These are phyloP conservation scores for Rotaria sp. DNA, from an alignment of 2,888 invertebrate species.

Conservation along the genomic window DNA sequence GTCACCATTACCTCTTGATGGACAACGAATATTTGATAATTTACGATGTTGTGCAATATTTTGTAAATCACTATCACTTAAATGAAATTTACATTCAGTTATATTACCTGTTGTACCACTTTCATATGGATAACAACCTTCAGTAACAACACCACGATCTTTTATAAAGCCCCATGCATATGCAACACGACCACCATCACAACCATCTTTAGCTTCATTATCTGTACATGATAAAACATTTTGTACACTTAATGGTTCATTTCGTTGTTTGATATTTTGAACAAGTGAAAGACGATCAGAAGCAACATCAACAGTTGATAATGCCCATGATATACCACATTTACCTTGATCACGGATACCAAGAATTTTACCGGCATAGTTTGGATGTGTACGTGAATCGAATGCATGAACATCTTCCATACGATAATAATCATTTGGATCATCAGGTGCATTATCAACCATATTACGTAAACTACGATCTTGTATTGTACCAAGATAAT, in stretches of 20 bases:
- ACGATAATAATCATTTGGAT: slow-evolving; percentile 12
- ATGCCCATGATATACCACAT: slow-evolving; percentile 40
- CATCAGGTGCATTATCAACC: slow-evolving; percentile 25
- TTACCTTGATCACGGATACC: slow-evolving; percentile 40
- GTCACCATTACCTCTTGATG: slow-evolving; percentile 23
- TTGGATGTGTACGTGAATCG: slow-evolving; percentile 25
- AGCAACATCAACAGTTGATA: slow-evolving; percentile 36
- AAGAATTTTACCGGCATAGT: not conserved
- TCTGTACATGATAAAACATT: slow-evolving; percentile 38
- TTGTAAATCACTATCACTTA: not conserved
- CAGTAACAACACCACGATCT: slow-evolving; percentile 37
- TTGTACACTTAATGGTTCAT: slow-evolving; percentile 38
- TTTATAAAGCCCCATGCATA: slow-evolving; percentile 39
- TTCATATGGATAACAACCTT: slow-evolving; percentile 39
- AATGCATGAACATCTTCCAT: not conserved
- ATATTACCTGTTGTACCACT: slow-evolving; percentile 34
- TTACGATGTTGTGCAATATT: slow-evolving; percentile 28
- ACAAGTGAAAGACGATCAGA: slow-evolving; percentile 39
- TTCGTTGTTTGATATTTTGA: slow-evolving; percentile 22
- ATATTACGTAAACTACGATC: not conserved
- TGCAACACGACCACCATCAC: slow-evolving; percentile 35
- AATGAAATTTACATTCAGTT: slow-evolving; percentile 29
- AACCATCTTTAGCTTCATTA: slow-evolving; percentile 32
- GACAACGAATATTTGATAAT: slow-evolving; percentile 28
- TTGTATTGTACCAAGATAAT: slow-evolving; percentile 6